phyloP scores from a whole-genome alignment of 2,888 invertebrate species.

The Nymphalis polychloros region DNA sequence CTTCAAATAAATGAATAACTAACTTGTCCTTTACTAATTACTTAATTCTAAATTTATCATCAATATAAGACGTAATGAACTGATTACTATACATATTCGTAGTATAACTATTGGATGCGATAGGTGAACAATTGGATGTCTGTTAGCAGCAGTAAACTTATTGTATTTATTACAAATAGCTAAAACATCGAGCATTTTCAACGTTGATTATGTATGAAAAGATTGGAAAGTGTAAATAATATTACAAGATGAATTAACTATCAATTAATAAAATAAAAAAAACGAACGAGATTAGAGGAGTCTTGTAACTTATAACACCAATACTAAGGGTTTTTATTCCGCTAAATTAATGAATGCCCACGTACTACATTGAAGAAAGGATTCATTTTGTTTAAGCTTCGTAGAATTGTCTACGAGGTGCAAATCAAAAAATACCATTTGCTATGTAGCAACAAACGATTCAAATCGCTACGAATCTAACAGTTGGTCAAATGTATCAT shows the following conservation, averaged over 20 bases:
- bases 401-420: too few species aligned
- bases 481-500: too few species aligned
- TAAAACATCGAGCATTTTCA: background rate
- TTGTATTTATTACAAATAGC: background rate
- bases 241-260: background rate
- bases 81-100: background rate
- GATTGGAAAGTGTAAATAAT: background rate
- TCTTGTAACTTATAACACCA: too few species aligned
- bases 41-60: background rate
- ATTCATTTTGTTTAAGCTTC: too few species aligned
- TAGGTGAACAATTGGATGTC: background rate
- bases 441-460: too few species aligned
- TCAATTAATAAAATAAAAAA: background rate
- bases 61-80: background rate
- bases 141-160: background rate
- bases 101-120: background rate
- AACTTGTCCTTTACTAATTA: too few species aligned
- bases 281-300: background rate
- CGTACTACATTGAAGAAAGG: too few species aligned
- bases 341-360: too few species aligned
- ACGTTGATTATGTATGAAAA: background rate
- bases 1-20: background rate
- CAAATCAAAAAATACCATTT: too few species aligned
- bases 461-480: too few species aligned
- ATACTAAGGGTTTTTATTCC: too few species aligned